These are phyloP conservation scores for Watsonalla cultraria DNA, from an alignment of 2,888 invertebrate genomes.

Conservation along the genomic window DNA sequence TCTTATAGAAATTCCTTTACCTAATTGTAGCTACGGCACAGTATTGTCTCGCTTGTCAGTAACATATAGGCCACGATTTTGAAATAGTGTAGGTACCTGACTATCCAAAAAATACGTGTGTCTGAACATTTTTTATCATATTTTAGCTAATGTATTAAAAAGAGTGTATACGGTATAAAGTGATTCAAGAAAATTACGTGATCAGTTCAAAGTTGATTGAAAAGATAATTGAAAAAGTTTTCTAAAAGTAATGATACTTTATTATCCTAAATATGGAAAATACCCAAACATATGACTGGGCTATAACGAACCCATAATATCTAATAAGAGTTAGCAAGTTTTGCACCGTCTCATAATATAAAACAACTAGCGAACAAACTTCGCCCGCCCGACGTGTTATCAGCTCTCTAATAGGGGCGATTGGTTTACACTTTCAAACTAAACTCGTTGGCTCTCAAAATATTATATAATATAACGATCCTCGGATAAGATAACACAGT, in stretches of 20 bases:
- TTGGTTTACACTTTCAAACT: conserved; percentile 54
- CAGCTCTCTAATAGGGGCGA: conserved; percentile 51
- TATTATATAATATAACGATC: conserved; percentile 43
- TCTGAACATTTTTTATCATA: too few species aligned
- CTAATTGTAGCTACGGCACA: conserved; percentile 17
- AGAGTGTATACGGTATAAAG: too few species aligned
- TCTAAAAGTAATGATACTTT: too few species aligned
- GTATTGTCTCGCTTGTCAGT: neutral
- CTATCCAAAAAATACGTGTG: too few species aligned
- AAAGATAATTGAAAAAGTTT: neutral
- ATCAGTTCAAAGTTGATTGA: neutral
- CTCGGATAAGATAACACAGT: conserved; percentile 50
- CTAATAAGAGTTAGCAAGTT: conserved; percentile 14
- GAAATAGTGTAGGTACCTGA: too few species aligned
- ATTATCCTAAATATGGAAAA: neutral
- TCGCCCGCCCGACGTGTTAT: conserved; percentile 39
- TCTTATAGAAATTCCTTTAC: conserved; percentile 26
- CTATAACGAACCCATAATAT: conserved; percentile 2
- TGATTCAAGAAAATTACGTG: neutral
- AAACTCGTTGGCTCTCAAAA: conserved; percentile 57
- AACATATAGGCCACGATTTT: neutral
- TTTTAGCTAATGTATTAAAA: too few species aligned
- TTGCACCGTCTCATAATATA: conserved; percentile 26
- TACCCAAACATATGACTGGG: neutral
- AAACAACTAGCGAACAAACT: conserved; percentile 36